Percentiles rank a stretch among this genome's conserved stretches.
Conservation (phyloP, 2,888 invertebrate species). For the Bhutanitis thaidina region DNA sequence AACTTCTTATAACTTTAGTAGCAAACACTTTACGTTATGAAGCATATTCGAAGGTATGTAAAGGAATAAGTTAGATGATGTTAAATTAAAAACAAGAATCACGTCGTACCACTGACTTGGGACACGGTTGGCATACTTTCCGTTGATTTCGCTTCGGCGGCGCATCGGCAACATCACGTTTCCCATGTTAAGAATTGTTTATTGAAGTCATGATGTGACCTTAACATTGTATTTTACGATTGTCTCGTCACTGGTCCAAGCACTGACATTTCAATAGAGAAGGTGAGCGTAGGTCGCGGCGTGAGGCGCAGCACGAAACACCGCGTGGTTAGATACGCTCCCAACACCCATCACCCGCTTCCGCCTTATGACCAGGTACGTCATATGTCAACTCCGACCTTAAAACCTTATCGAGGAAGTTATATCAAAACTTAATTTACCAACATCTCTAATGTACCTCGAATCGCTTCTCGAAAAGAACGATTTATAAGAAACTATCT, state of each 20-base stretch:
- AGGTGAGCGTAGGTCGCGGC: slow-evolving; percentile 72
- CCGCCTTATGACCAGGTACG: slow-evolving; percentile 22
- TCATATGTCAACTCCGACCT: slow-evolving; percentile 28
- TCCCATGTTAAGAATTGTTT: slow-evolving; percentile 73
- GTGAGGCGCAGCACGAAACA: slow-evolving; percentile 66
- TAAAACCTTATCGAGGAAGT: slow-evolving; percentile 40
- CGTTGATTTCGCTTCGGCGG: slow-evolving; percentile 55
- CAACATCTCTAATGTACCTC: slow-evolving; percentile 23
- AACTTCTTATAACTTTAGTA: too few relatives aligned
- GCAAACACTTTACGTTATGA: too few relatives aligned
- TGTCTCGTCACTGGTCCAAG: slow-evolving; percentile 73
- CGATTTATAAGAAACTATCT: slow-evolving; percentile 13
- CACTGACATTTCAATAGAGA: slow-evolving; percentile 78
- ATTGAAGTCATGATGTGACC: slow-evolving; percentile 79
- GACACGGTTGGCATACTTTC: slow-evolving; percentile 71
- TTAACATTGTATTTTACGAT: slow-evolving; percentile 78
- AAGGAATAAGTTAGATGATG: background rate
- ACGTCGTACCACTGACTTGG: slow-evolving; percentile 47
- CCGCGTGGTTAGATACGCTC: slow-evolving; percentile 39
- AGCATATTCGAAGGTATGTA: too few relatives aligned
- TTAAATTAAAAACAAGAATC: slow-evolving; percentile 26
- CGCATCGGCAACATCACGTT: slow-evolving; percentile 70
- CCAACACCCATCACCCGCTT: slow-evolving; percentile 24
- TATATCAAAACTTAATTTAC: slow-evolving; percentile 37
- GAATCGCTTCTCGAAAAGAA: slow-evolving; percentile 1